Evolutionary conservation across 2,113 vertebrate species (phyloP).

Genomic region (Pelodiscus sinensis): DNA sequence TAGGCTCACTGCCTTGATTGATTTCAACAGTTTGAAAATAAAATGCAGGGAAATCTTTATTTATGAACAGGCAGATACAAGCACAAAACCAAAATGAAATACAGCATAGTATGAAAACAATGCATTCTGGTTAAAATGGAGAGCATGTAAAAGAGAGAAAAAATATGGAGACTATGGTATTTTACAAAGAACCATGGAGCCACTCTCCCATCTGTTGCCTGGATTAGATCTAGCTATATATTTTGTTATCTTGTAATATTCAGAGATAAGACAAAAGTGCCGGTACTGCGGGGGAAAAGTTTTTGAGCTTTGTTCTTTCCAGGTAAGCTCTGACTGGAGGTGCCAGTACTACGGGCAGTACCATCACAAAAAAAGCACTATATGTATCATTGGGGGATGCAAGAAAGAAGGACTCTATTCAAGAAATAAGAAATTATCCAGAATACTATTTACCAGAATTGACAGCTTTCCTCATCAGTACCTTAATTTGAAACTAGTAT

Average conservation of each 20-base stretch:
- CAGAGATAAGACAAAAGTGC: background rate
- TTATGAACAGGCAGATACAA: conserved; percentile 51
- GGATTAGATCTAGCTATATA: background rate
- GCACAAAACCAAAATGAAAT: conserved; percentile 51
- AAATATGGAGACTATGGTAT: background rate
- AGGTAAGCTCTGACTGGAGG: too few species aligned
- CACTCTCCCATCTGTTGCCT: background rate
- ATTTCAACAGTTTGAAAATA: conserved; percentile 66
- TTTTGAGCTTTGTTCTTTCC: too few species aligned
- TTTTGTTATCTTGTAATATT: conserved; percentile 4
- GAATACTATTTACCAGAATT: background rate
- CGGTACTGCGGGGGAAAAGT: too few species aligned
- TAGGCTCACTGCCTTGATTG: conserved; percentile 49
- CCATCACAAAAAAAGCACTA: too few species aligned
- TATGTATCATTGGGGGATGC: background rate
- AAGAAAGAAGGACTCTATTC: background rate
- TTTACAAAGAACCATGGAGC: conserved; percentile 14
- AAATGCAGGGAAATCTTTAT: conserved; percentile 58
- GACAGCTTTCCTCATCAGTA: background rate
- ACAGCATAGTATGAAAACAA: conserved; percentile 23
- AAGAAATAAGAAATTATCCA: background rate
- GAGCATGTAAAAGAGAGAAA: background rate
- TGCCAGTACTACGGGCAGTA: too few species aligned
- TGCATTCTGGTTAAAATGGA: conserved; percentile 1
- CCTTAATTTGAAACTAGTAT: background rate